Percentiles rank a stretch among this genome's conserved stretches.
These are phyloP conservation scores for Clitarchus hookeri DNA, from an alignment of 2,888 invertebrate genomes.

Conservation along the genomic window DNA sequence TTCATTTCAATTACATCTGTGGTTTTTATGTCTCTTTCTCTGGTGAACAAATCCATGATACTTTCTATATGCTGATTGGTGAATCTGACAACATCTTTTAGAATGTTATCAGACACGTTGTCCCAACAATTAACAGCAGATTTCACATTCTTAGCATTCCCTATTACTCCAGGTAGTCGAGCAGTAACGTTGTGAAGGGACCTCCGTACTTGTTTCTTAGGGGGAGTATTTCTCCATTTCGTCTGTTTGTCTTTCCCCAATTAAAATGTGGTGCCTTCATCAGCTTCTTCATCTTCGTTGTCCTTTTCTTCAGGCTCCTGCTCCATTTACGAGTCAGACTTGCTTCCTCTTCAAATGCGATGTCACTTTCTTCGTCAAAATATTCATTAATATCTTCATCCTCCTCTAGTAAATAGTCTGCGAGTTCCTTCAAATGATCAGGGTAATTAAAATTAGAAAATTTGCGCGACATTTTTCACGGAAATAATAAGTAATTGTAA, in stretches of 20 bases:
- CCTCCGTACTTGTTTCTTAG: slow-evolving; percentile 44
- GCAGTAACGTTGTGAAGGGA: slow-evolving; percentile 42
- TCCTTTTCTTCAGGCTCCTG: slow-evolving; percentile 20
- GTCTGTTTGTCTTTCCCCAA: slow-evolving; percentile 41
- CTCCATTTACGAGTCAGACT: slow-evolving; percentile 35
- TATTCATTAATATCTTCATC: background rate
- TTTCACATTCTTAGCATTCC: slow-evolving; percentile 35
- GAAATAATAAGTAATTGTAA: background rate
- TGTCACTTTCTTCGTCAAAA: background rate
- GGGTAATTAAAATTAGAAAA: background rate
- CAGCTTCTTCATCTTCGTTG: slow-evolving; percentile 28
- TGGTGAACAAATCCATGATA: slow-evolving; percentile 40
- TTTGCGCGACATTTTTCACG: background rate
- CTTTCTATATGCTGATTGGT: slow-evolving; percentile 46
- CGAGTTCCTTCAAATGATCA: background rate
- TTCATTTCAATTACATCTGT: slow-evolving; percentile 1
- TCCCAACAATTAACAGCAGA: slow-evolving; percentile 35
- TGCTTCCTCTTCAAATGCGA: slow-evolving; percentile 21
- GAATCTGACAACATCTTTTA: slow-evolving; percentile 44
- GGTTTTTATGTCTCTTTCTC: slow-evolving; percentile 16
- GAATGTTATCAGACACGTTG: slow-evolving; percentile 42
- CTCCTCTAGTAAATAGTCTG: background rate
- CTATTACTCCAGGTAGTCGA: slow-evolving; percentile 43
- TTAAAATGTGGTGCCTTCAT: slow-evolving; percentile 34
- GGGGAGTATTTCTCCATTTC: slow-evolving; percentile 38